Evolutionary conservation across 2,113 vertebrate species (phyloP).

Genomic region (Aepyceros melampus): DNA sequence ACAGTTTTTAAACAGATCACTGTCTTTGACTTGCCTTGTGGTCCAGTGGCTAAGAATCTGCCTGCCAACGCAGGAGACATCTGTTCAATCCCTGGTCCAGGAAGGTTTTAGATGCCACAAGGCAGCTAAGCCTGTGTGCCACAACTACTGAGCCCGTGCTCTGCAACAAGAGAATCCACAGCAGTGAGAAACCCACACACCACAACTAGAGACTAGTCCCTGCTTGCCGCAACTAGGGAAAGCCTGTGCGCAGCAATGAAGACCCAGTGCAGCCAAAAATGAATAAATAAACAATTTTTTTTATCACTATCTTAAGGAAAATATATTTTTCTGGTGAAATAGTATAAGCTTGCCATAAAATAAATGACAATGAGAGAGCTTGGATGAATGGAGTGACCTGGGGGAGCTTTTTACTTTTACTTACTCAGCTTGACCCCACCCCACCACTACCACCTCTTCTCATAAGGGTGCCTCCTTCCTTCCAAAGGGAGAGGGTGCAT

Average conservation of each 20-base stretch:
- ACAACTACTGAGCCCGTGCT: background rate
- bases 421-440: background rate
- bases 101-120: background rate
- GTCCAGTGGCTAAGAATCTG: background rate
- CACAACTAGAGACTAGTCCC: background rate
- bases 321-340: background rate
- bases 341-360: background rate
- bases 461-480: too few relatives aligned
- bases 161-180: background rate
- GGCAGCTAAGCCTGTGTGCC: background rate
- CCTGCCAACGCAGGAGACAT: background rate
- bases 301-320: background rate
- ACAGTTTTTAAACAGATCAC: background rate
- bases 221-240: background rate
- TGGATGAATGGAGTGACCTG: background rate
- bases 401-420: too few relatives aligned
- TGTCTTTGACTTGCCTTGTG: background rate
- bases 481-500: background rate
- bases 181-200: background rate
- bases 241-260: background rate
- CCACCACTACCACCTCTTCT: background rate
- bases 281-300: background rate
- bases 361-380: background rate
- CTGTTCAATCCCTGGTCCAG: background rate
- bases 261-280: background rate